phyloP scores from a whole-genome alignment of 2,113 vertebrate genomes.

The Dasyurus viverrinus region DNA sequence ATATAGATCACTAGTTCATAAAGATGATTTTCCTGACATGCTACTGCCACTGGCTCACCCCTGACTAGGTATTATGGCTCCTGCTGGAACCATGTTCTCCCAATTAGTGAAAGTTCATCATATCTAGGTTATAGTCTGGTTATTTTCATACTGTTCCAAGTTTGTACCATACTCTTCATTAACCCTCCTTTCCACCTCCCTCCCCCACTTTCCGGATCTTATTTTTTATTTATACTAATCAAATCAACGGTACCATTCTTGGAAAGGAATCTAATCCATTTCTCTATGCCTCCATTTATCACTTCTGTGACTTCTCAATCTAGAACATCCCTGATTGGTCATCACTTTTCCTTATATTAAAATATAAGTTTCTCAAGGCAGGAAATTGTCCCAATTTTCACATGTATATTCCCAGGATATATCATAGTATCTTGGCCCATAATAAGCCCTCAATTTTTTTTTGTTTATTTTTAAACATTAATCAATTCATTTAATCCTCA shows the following conservation, averaged over 20 bases:
- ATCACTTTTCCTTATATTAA: background rate
- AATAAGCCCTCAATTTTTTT: background rate
- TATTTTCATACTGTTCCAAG: background rate
- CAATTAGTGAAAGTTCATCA: background rate
- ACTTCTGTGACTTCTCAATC: background rate
- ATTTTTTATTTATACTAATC: background rate
- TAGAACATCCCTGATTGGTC: background rate
- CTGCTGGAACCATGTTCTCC: background rate
- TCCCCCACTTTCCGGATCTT: background rate
- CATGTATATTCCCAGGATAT: background rate
- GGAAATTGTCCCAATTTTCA: background rate
- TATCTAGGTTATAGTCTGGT: background rate
- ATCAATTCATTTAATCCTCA: background rate
- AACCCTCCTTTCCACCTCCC: background rate
- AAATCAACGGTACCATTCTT: background rate
- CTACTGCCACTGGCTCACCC: too few species aligned
- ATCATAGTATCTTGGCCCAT: background rate
- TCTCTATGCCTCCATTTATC: background rate
- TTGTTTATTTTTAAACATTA: background rate
- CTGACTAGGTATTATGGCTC: background rate
- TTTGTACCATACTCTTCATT: background rate
- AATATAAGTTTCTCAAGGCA: too few species aligned
- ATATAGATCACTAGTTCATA: background rate
- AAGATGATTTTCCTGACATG: background rate
- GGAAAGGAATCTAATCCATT: background rate